Evolutionary conservation across 2,888 invertebrate genomes (phyloP), one percentile per base, ranked within the genome.

Genomic region (Acronicta leporina): DNA sequence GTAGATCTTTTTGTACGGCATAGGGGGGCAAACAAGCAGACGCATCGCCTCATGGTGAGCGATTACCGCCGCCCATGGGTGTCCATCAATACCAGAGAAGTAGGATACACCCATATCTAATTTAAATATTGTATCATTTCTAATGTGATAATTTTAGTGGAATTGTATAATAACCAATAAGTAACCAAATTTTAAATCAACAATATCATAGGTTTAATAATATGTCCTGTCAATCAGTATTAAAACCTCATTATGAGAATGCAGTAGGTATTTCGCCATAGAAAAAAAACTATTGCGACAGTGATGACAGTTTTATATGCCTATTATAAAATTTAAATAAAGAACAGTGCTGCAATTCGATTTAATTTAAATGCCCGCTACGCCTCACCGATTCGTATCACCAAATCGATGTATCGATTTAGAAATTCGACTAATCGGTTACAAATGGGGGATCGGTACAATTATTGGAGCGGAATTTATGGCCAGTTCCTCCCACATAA

Each of bases 401-500:
- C 63, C 63, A 56, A 76, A 73, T 73, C 62, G 64, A 71, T 68
- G 57, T 61, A 85, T 80, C 82, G 78, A 78, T 81, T 73, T 62
- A 68, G 62, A 66, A 73, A 72, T 70, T 63, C 66, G 55, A 80
- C 78, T 79, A 79, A 82, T 84, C 81, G 75, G 63, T 83, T 70
- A 81, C 77, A 80, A 81, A 72, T 68, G 74, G 56, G 62, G 73
- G 52, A 59, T 62, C 66, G 70, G 55, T 65, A 51, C 53, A 56
- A 82, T 85, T 83, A 86, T 79, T 84, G 77, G 74, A 81, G 73
- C 82, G 86, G 83, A 87, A 83, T 89, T 87, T 86, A 89, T 85
- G 71, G 78, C 69, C 79, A 75, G 80, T 79, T 84, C 85, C 80
- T 77, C 77, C 75, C 73, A 78, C 76, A 65, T 75, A 81, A 84